A percentile compares a stretch with the other conserved stretches of the same genome.
Evolutionary conservation across 2,113 vertebrate species (phyloP).

Genomic region (Rhynchomys soricoides): DNA sequence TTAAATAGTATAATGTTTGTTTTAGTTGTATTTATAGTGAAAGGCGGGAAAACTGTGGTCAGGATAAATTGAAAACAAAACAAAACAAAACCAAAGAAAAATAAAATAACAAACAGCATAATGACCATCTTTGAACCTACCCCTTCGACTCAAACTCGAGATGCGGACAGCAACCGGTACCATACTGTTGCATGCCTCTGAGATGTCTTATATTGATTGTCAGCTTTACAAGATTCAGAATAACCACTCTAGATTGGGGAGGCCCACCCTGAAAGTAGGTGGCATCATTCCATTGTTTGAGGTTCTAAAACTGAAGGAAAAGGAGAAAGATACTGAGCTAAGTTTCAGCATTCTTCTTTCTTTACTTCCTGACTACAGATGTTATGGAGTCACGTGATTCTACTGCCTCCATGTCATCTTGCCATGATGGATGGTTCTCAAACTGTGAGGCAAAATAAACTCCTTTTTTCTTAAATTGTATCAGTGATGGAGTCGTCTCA

Average conservation of each 20-base stretch:
- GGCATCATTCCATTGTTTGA: not conserved
- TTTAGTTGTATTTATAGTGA: not conserved
- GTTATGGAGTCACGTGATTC: no score
- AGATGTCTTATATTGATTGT: not conserved
- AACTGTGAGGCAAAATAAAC: not conserved
- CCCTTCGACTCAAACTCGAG: not conserved
- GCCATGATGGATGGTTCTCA: not conserved
- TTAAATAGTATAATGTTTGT: not conserved
- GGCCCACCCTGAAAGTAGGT: no score
- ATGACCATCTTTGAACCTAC: not conserved
- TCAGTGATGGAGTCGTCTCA: no score
- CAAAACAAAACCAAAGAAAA: not conserved
- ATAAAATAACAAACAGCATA: not conserved
- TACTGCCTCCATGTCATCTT: not conserved
- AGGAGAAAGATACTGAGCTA: not conserved
- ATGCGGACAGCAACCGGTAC: not conserved
- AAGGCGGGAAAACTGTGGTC: not conserved
- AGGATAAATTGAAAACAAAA: not conserved
- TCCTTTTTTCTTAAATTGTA: not conserved
- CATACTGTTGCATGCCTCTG: not conserved
- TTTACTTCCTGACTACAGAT: not conserved
- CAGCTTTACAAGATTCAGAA: not conserved
- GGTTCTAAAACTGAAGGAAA: not conserved
- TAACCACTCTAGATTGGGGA: not conserved
- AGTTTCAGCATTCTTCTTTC: no score